Conservation (phyloP, 2,888 invertebrate genomes). For the Copidosoma aretas region DNA sequence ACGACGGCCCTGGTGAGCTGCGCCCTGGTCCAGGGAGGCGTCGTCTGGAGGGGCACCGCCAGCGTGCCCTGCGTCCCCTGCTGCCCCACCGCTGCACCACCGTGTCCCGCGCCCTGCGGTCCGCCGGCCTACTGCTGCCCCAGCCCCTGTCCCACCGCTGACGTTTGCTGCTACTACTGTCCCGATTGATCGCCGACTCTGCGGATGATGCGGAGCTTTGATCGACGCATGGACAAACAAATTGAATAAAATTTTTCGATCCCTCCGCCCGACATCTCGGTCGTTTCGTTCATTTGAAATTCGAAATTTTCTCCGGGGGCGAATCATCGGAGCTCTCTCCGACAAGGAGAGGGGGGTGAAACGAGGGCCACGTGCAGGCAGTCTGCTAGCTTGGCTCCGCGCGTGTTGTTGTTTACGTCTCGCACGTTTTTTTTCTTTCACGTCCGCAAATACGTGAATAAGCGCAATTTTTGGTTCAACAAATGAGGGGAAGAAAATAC, state of each 20-base stretch:
- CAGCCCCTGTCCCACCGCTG: too few relatives aligned
- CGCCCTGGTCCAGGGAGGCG: constrained; percentile 42
- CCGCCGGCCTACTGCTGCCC: constrained; percentile 1
- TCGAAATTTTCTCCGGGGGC: too few relatives aligned
- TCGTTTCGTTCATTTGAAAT: too few relatives aligned
- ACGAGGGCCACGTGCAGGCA: neutral
- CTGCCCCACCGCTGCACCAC: neutral
- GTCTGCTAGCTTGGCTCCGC: too few relatives aligned
- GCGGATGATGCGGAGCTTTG: neutral
- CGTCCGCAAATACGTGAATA: neutral
- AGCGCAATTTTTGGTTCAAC: neutral
- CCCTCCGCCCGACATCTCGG: too few relatives aligned
- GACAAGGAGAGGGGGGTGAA: too few relatives aligned
- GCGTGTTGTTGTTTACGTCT: too few relatives aligned
- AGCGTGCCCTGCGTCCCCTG: neutral
- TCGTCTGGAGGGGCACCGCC: neutral
- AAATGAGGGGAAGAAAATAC: constrained; percentile 1
- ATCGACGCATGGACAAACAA: too few relatives aligned
- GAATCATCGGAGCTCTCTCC: neutral
- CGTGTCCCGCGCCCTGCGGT: too few relatives aligned
- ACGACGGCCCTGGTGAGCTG: constrained; percentile 28
- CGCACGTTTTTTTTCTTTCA: constrained; percentile 23
- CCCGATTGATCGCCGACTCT: neutral
- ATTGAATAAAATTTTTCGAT: too few relatives aligned
- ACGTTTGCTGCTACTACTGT: neutral